Evolutionary conservation across 2,888 invertebrate genomes (phyloP), one percentile per base, ranked within the genome.

Genomic region (Parnassius mnemosyne): DNA sequence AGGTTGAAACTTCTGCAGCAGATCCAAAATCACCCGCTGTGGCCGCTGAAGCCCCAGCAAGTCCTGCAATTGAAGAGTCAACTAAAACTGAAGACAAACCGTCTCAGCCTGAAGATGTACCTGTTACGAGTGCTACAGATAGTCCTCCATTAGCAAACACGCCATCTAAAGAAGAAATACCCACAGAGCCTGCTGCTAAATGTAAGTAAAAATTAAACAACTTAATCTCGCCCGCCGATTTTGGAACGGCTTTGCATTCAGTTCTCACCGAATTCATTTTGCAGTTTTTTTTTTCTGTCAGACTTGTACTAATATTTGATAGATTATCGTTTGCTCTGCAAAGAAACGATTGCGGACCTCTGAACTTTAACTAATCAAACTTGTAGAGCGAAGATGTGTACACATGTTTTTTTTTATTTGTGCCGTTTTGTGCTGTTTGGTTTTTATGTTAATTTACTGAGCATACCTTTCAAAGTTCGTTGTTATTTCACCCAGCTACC

Each of bases 401-500:
- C 73, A 80, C 73, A 71, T 78, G 75, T 81, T 81, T 79, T 83
- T 83, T 79, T 81, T 80, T 74, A 83, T 87, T 90, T 90, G 89
- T 90, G 89, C 84, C 80, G 89, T 90, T 89, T 87, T 90, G 89
- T 89, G 88, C 86, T 86, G 87, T 86, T 79, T 87, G 88, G 76
- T 86, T 89, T 81, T 89, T 81, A 85, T 85, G 82, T 89, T 89
- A 81, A 84, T 85, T 87, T 89, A 80, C 72, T 86, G 83, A 85
- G 80, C 84, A 83, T 85, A 87, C 76, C 84, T 90, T 91, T 85
- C 90, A 90, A 89, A 85, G 85, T 81, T 81, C 89, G 88, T 90
- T 91, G 85, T 92, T 89, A 89, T 91, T 91, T 90, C 90, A 92
- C 84, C 89, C 92, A 92, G 92, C 91, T 90, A 88, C 86, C 90